These are phyloP conservation scores for Hycleus cichorii DNA, from an alignment of 1,140 invertebrate genomes.

Conservation along the genomic window DNA sequence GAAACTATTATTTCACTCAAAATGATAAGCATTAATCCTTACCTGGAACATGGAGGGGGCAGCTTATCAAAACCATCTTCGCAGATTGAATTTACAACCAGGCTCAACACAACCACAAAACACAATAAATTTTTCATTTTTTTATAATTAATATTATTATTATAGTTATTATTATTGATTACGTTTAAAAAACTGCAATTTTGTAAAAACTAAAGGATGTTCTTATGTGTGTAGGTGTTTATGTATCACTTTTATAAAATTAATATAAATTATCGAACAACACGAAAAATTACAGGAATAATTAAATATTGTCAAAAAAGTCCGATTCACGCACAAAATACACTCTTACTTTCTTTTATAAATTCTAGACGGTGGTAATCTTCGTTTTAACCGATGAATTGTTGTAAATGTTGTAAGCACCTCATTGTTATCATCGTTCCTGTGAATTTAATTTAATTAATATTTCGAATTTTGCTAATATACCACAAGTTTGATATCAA, in stretches of 20 bases:
- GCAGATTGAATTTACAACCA: conserved; percentile 15
- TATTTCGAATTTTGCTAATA: too few relatives aligned
- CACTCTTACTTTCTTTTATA: conserved; percentile 14
- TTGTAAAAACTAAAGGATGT: too few relatives aligned
- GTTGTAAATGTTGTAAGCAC: background rate
- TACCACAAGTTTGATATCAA: too few relatives aligned
- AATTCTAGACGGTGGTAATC: conserved; percentile 1
- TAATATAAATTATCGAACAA: too few relatives aligned
- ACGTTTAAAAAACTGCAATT: background rate
- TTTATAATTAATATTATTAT: conserved; percentile 1
- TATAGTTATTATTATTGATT: background rate
- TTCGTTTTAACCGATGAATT: conserved; percentile 5
- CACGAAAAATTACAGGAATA: too few relatives aligned
- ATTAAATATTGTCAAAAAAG: too few relatives aligned
- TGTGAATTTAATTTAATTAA: too few relatives aligned
- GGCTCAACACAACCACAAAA: conserved; percentile 22
- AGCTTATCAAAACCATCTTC: conserved; percentile 13
- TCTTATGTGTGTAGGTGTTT: too few relatives aligned
- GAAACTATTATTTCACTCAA: conserved; percentile 1
- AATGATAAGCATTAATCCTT: conserved; percentile 16
- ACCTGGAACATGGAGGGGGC: conserved; percentile 28
- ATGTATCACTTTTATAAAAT: too few relatives aligned
- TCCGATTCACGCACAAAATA: conserved; percentile 1
- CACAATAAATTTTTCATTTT: conserved; percentile 14
- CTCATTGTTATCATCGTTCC: conserved; percentile 2